Conservation (phyloP, 2,113 vertebrate species). For the Salminus brasiliensis region DNA sequence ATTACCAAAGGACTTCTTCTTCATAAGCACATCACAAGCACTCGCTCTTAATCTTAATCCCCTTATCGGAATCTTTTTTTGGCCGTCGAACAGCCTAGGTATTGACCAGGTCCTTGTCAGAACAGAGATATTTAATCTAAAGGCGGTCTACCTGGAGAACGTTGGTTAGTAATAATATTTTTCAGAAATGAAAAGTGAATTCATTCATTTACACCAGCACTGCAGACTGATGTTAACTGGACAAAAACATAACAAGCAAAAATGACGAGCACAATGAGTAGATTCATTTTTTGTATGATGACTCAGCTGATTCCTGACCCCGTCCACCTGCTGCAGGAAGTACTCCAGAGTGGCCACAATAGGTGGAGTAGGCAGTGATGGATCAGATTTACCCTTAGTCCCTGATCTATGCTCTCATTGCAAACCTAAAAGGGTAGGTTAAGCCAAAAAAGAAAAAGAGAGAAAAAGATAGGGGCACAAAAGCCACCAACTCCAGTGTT, state of each 20-base stretch:
- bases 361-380: background rate
- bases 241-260: no score
- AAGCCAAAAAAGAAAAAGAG: background rate
- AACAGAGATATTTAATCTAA: background rate
- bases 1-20: constrained; percentile 15
- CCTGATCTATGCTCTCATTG: background rate
- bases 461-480: no score
- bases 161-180: background rate
- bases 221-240: no score
- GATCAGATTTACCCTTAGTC: background rate
- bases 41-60: background rate
- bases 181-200: no score
- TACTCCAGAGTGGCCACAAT: background rate
- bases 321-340: background rate
- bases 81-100: background rate
- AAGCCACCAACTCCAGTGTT: no score
- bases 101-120: background rate
- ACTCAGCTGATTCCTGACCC: background rate
- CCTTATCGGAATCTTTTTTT: background rate
- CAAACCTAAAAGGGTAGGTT: background rate
- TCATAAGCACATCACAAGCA: background rate
- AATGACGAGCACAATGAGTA: background rate
- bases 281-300: background rate
- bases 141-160: no score
- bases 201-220: no score